Evolutionary conservation across 2,797 vertebrate genomes (phyloP), one percentile per base, ranked within the genome.

Genomic region (Cuniculus paca): DNA sequence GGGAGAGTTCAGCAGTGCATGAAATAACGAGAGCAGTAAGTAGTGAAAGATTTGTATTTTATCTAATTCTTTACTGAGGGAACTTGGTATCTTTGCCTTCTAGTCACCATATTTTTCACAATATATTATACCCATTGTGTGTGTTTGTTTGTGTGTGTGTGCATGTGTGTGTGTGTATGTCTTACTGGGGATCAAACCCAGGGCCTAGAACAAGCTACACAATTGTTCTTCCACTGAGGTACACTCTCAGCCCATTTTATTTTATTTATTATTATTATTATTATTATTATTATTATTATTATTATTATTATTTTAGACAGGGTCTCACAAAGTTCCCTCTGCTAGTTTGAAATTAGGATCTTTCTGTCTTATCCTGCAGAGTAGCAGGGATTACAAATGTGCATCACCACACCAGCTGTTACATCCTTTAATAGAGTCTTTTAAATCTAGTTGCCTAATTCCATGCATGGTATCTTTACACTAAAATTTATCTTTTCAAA

Each of bases 401-500:
- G 45, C 5, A 8, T 31, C 28, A 77, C 45, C 28, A 20, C 28
- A 34, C 45, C 48, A 19, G 14, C 28, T 34, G 17, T 50, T 77
- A 77, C 28, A 50, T 50, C 5, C 14, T 83, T 63, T 20, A 72
- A 11, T 0, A 34, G 31, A 81, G 68, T n/a, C 28, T 82, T 88
- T 93, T 26, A 93, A 65, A 70, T 58, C 60, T 77, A 84, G 31
- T 54, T 61, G 34, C 24, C 54, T 50, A 60, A 89, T 88, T 85
- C 85, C 3, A 10, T 6, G 3, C 48, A 91, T 85, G 65, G 20
- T 50, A 5, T 6, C 58, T 75, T 42, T 82, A 39, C 3, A 92
- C 75, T 77, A 95, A 77, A 58, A 45, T 36, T 90, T 19, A 90
- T 63, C 70, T 90, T 96, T 98, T 77, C 97, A 87, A 72, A 85